phyloP scores from a whole-genome alignment of 2,113 vertebrate genomes.

The Noctilio leporinus region DNA sequence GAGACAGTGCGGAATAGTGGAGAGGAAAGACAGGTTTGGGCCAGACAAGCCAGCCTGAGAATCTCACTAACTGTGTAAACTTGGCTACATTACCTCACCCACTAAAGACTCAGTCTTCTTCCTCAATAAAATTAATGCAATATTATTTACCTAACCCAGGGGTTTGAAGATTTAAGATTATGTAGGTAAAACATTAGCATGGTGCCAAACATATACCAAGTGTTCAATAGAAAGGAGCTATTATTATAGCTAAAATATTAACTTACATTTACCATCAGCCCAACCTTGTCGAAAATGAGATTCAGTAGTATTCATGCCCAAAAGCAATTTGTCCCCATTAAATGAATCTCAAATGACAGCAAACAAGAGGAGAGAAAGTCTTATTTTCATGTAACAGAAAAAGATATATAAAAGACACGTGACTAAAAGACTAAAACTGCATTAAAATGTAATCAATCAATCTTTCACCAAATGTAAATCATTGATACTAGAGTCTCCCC shows the following conservation, averaged over 20 bases:
- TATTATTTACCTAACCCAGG: not conserved
- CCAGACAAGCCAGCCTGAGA: not conserved
- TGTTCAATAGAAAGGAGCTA: constrained; percentile 1
- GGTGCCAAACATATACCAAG: constrained; percentile 26
- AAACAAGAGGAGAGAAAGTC: constrained; percentile 28
- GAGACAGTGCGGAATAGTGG: not conserved
- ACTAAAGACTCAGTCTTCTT: not conserved
- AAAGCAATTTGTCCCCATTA: constrained; percentile 43
- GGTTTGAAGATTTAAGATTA: constrained; percentile 29
- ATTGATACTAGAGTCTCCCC: not conserved
- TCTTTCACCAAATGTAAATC: constrained; percentile 8
- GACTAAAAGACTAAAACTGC: constrained; percentile 48
- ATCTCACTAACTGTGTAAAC: not conserved
- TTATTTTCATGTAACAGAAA: constrained; percentile 22
- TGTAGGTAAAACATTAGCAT: constrained; percentile 13
- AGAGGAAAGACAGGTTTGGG: not conserved
- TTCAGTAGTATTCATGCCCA: constrained; percentile 34
- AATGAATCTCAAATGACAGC: constrained; percentile 51
- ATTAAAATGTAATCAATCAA: constrained; percentile 44
- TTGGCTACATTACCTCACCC: not conserved
- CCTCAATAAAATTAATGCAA: constrained; percentile 7
- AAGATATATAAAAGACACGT: constrained; percentile 27
- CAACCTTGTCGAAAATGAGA: constrained; percentile 45
- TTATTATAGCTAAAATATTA: constrained; percentile 37
- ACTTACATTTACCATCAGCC: constrained; percentile 45